phyloP scores from a whole-genome alignment of 1,140 invertebrate species.

The Dinoponera quadriceps region DNA sequence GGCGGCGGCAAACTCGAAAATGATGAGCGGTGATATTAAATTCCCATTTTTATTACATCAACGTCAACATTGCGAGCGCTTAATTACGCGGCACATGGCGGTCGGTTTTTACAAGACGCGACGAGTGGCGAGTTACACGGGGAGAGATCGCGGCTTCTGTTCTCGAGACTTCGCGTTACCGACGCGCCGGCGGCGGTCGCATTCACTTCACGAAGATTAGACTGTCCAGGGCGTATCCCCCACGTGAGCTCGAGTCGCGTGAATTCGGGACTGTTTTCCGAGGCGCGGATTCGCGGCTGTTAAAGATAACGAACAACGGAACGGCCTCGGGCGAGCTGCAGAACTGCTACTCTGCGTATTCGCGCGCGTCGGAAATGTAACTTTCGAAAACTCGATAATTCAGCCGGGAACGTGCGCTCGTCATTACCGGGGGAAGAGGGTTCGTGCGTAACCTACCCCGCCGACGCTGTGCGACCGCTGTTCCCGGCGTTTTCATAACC shows the following conservation, averaged over 20 bases:
- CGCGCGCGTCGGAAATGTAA: slow-evolving; percentile 13
- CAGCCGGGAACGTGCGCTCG: neutral
- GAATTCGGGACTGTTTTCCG: slow-evolving; percentile 4
- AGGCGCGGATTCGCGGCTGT: slow-evolving; percentile 21
- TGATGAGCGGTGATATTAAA: slow-evolving; percentile 59
- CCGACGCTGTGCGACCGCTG: neutral
- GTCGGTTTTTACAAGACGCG: slow-evolving; percentile 48
- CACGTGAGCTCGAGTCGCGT: neutral
- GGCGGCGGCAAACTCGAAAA: slow-evolving; percentile 43
- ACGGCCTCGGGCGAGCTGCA: neutral
- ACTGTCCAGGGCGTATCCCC: slow-evolving; percentile 25
- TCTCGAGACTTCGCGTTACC: slow-evolving; percentile 22
- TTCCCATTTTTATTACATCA: slow-evolving; percentile 61
- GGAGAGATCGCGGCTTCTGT: neutral
- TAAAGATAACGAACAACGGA: slow-evolving; percentile 45
- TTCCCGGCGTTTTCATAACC: slow-evolving; percentile 48
- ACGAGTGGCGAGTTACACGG: neutral
- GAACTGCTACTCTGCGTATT: neutral
- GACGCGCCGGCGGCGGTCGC: neutral
- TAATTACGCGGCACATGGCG: slow-evolving; percentile 54
- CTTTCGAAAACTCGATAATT: slow-evolving; percentile 30
- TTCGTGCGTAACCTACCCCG: neutral
- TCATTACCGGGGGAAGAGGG: slow-evolving; percentile 4
- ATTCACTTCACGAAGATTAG: slow-evolving; percentile 61
- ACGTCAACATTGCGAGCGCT: slow-evolving; percentile 54